Evolutionary conservation across 2,113 vertebrate species (phyloP).

Genomic region (Amphiprion percula): DNA sequence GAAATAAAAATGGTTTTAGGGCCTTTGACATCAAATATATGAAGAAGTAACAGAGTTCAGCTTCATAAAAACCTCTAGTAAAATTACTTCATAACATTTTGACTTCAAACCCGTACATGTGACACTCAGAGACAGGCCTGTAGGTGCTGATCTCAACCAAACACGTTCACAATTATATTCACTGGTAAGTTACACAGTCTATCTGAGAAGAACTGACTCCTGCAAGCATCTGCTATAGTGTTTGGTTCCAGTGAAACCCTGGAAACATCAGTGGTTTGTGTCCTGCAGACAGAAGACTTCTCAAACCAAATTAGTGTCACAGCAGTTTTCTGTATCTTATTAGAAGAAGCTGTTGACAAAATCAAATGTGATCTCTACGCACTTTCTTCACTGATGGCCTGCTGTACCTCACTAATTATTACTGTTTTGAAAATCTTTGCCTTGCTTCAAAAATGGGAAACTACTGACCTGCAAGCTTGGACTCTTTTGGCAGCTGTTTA

Average conservation of each 20-base stretch:
- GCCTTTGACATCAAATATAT: background rate
- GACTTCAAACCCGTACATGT: background rate
- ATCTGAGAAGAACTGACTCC: conserved; percentile 7
- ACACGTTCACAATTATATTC: conserved; percentile 6
- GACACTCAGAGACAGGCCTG: background rate
- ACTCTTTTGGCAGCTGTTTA: background rate
- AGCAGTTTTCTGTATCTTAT: conserved; percentile 34
- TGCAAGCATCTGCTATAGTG: conserved; percentile 31
- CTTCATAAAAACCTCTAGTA: background rate
- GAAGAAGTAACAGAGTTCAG: background rate
- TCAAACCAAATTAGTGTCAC: conserved; percentile 39
- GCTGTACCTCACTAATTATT: conserved; percentile 2
- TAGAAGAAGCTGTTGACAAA: conserved; percentile 7
- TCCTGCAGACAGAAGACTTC: conserved; percentile 9
- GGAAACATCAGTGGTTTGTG: conserved; percentile 32
- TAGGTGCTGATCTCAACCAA: background rate
- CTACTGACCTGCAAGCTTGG: background rate
- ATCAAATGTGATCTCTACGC: background rate
- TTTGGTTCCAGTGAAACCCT: conserved; percentile 37
- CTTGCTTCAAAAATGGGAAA: conserved; percentile 9
- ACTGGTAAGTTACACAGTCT: background rate
- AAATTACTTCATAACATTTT: background rate
- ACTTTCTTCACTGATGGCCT: background rate
- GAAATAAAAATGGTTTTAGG: background rate
- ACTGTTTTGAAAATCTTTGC: background rate